Percentiles rank a stretch among this genome's conserved stretches.
These are phyloP conservation scores for Xenopus petersii DNA, from an alignment of 2,797 vertebrate species.

Conservation along the genomic window DNA sequence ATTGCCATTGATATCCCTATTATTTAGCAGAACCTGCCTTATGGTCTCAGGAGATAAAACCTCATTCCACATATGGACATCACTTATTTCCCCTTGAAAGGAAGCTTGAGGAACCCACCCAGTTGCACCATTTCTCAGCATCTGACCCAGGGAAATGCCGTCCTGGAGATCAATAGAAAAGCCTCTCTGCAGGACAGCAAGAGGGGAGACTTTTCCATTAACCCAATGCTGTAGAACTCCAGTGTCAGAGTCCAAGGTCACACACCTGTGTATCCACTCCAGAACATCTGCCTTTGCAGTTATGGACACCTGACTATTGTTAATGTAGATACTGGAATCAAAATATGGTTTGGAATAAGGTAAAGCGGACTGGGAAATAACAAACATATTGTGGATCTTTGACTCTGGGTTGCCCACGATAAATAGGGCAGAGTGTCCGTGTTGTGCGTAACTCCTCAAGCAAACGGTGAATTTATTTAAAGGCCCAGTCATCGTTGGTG, in stretches of 20 bases:
- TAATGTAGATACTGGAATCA: background rate
- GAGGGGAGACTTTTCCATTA: conserved; percentile 49
- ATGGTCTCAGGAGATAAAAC: conserved; percentile 48
- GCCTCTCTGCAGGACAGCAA: conserved; percentile 23
- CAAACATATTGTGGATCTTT: no score
- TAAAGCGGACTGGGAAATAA: background rate
- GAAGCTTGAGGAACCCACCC: conserved; percentile 21
- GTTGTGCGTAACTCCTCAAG: conserved; percentile 59
- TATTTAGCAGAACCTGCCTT: conserved; percentile 42
- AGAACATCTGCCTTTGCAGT: background rate
- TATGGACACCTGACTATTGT: background rate
- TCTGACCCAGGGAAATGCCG: conserved; percentile 47
- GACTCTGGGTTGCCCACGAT: conserved; percentile 49
- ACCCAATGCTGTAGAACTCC: conserved; percentile 58
- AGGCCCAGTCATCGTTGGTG: background rate
- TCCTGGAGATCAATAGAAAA: background rate
- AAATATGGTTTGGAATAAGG: background rate
- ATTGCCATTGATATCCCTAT: background rate
- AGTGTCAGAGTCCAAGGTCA: conserved; percentile 58
- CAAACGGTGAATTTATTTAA: conserved; percentile 60
- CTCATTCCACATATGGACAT: conserved; percentile 60
- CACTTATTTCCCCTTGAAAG: conserved; percentile 52
- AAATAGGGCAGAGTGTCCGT: conserved; percentile 61
- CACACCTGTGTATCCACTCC: conserved; percentile 63
- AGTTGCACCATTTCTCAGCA: conserved; percentile 15